Percentiles rank a stretch among this genome's conserved stretches.
Conservation (phyloP, 2,888 invertebrate species). For the Cantharis rufa region DNA sequence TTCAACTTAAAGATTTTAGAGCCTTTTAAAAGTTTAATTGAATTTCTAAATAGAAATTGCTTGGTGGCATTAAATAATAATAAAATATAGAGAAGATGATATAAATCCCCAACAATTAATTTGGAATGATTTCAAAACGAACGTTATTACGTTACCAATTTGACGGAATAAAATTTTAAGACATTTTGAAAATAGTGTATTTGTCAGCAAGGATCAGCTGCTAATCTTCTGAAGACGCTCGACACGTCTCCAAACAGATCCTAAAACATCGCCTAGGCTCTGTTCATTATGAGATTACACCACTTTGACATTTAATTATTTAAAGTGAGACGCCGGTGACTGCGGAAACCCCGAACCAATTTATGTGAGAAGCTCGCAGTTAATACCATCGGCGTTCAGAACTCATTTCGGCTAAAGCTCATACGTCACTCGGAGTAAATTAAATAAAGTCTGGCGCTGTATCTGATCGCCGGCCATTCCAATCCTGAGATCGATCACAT, state of each 20-base stretch:
- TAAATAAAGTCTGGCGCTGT: constrained; percentile 52
- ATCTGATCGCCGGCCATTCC: constrained; percentile 52
- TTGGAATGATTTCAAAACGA: neutral
- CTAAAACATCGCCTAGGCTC: constrained; percentile 45
- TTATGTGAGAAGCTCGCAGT: constrained; percentile 48
- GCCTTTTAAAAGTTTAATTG: constrained; percentile 28
- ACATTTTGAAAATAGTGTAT: constrained; percentile 39
- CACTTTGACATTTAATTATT: constrained; percentile 55
- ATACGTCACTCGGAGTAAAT: constrained; percentile 53
- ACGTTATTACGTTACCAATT: neutral
- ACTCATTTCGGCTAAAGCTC: constrained; percentile 51
- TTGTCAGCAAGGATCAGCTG: constrained; percentile 48
- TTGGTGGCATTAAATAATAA: neutral
- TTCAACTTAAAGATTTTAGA: neutral
- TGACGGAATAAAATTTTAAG: constrained; percentile 7
- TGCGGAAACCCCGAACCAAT: constrained; percentile 51
- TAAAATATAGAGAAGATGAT: constrained; percentile 2
- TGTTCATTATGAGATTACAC: constrained; percentile 52
- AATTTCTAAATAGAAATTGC: constrained; percentile 22
- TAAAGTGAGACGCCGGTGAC: constrained; percentile 51
- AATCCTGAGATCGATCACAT: constrained; percentile 51
- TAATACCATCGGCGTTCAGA: constrained; percentile 45
- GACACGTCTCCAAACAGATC: constrained; percentile 48
- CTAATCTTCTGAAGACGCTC: constrained; percentile 42
- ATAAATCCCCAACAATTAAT: neutral